phyloP scores from a whole-genome alignment of 2,797 vertebrate genomes.

The Smutsia gigantea region DNA sequence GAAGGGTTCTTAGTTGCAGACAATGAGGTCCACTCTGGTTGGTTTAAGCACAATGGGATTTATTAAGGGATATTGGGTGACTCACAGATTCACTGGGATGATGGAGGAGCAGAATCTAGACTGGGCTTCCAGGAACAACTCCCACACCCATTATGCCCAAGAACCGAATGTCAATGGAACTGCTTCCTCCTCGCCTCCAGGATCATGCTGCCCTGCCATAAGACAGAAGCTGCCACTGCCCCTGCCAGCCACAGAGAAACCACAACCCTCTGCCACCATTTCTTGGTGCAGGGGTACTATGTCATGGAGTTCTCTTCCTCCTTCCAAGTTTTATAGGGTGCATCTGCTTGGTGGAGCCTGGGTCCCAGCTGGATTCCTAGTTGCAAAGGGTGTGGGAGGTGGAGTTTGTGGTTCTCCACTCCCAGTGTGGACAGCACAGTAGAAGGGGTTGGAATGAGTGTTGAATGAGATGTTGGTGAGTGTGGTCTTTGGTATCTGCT shows the following conservation, averaged over 20 bases:
- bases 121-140: background rate
- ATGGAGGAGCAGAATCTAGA: background rate
- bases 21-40: background rate
- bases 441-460: background rate
- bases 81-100: background rate
- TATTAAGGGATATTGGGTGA: background rate
- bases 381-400: background rate
- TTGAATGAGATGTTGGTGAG: background rate
- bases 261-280: background rate
- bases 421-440: background rate
- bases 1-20: background rate
- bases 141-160: background rate
- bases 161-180: fast-evolving
- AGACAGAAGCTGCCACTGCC: background rate
- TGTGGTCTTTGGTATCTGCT: background rate
- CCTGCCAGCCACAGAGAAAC: background rate
- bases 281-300: background rate
- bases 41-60: background rate
- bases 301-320: background rate
- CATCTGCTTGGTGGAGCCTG: background rate
- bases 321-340: background rate
- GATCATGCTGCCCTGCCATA: too few species aligned
- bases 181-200: fast-evolving
- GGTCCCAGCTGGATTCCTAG: background rate
- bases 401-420: background rate